Base-by-base conservation (phyloP, 2,113 vertebrate genomes). In the Myocastor coypus region DNA sequence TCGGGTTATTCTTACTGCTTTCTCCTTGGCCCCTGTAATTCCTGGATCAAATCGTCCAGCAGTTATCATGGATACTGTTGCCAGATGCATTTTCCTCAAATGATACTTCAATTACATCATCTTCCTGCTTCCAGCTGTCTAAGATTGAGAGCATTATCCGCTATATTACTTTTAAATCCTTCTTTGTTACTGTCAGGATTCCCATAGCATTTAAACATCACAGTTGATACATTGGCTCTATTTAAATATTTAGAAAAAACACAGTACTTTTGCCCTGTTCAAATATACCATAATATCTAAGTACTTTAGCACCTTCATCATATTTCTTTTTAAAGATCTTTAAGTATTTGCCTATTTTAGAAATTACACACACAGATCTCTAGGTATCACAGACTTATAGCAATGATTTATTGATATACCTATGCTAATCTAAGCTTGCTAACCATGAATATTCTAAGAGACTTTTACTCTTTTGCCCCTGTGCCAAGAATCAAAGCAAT, bases 221-320 rank as follows among this genome's bases (percentile, higher is more conserved):
- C 89, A 87, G n/a, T 11, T 30, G 37, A 73, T 55, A 12, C 84
- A n/a, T 10, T 73, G 81, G 69, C 59, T 52, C 24, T 85, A 17
- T 89, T 96, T 82, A 93, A 97, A 96, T 96, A 94, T 87, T 96
- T 93, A 96, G 64, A 87, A 94, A 87, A 93, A 94, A 84, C 50
- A 50, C 28, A 78, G 11, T 78, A 71, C 16, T 63, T 95, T 84
- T 86, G 55, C 40, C 57, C 94, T 86, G 32, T 94, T 66, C 66
- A 91, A 81, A 82, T 37, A 86, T 26, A 89, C 22, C 52, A 87
- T 75, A 83, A 85, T 89, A 91, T 57, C 64, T 57, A 83, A 61
- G 46, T 93, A 77, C 63, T 92, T 94, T 85, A 30, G 42, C 37
- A 64, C 57, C 61, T 46, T 91, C 73, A 40, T 71, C 10, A 34